Evolutionary conservation across 2,113 vertebrate genomes (phyloP), one percentile per base, ranked within the genome.

Genomic region (Pteruthius melanotis): DNA sequence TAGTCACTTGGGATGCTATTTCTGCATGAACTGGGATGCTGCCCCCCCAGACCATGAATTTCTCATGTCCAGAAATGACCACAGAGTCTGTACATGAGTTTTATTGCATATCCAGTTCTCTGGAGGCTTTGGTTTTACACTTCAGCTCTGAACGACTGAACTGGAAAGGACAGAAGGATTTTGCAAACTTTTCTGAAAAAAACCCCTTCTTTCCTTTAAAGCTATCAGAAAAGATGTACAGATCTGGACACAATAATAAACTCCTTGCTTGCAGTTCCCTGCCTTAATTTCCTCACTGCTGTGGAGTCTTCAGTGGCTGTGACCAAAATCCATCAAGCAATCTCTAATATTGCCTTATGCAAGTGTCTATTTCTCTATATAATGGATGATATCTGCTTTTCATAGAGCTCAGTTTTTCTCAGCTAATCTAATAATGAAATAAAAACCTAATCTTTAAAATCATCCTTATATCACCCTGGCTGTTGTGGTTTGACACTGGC

Each of bases 1-100:
- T 31, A 44, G 49, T 47, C 53, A 14, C 12, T 59, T 5, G 0
- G 3, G 11, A 35, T 66, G 10, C 0, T 42, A 22, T 13, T 57
- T 60, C 53, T 42, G 8, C 24, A 39, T 20, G 26, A 64, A 14
- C 23, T 47, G 13, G 23, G 5, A 50, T 57, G 15, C 6, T 61
- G 10, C 9, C 2, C 2, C 2, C 2, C 6, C 13, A 75, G 42
- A 3, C 47, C 30, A 65, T 8, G 50, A 17, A 39, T 15, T 12
- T 69, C 22, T 69, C 31, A 37, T 49, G 7, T 7, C 23, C 11
- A 21, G 45, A 78, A 92, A 49, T 30, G 9, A 69, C 17, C 15
- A 12, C 37, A 40, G 11, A 50, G 7, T 52, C 40, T n/a, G 8
- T 5, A 30, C 4, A 64, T 24, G 12, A 86, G 20, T 78, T 93